Evolutionary conservation across 2,888 invertebrate genomes (phyloP), one percentile per base, ranked within the genome.

Genomic region (Hirtodrosophila trivittata): DNA sequence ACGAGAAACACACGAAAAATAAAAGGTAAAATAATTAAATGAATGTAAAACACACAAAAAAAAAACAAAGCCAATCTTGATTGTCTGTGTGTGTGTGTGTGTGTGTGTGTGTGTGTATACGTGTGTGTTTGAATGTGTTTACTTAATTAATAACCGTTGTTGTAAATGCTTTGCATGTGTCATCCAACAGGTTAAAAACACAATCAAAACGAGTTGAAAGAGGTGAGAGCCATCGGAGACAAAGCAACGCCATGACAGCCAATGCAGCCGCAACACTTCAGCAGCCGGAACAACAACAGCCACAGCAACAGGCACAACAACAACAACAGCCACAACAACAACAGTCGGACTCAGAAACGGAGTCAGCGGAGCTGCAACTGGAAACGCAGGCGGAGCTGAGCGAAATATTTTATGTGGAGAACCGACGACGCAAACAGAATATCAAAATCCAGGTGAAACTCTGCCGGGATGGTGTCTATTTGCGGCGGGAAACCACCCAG

Each of bases 361-460:
- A 57, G 13, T 7, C 12, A 16, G 2, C 46, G 25, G 25, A 18
- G 35, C 21, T 3, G 14, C 26, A 9, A 7, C 8, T 1, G 25
- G 37, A 4, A 3, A 2, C 16, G 0, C 21, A 33, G 1, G 7
- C 35, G 5, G 86, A 87, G 7, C 63, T 89, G 12, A 82, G 80
- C 42, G 89, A 89, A 43, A 77, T 81, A 33, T 89, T 89, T 46
- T 89, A 81, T 46, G 87, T 89, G 39, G 87, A 83, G 38, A 84
- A 75, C 12, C 96, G 95, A 89, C 95, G 94, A 88, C 95, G 94
- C 88, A 95, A 94, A 90, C 95, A 95, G 87, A 95, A 95, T 90
- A 94, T 95, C 52, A 94, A 95, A 69, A 96, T 96, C 90, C 93
- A 94, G 80, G 96, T 96, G 46, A 93, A 94, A 73, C 91, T 96